Percentiles rank a stretch among this genome's conserved stretches.
Evolutionary conservation across 2,888 invertebrate genomes (phyloP).

Genomic region (Lepas anatifera): DNA sequence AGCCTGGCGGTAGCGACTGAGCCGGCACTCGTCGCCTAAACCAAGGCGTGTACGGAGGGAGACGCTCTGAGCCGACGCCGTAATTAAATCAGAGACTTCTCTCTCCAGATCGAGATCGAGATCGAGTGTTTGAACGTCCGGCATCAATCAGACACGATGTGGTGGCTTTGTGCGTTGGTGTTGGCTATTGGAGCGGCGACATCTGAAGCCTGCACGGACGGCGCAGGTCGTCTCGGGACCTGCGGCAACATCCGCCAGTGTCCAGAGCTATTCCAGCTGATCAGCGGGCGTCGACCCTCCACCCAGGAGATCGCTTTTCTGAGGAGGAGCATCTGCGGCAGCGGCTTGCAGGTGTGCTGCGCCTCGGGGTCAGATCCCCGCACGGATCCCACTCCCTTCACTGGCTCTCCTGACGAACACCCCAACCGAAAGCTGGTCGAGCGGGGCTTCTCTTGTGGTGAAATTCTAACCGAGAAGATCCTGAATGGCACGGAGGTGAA

Average conservation of each 20-base stretch:
- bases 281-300: neutral
- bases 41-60: no score
- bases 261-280: neutral
- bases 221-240: neutral
- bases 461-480: neutral
- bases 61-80: no score
- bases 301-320: neutral
- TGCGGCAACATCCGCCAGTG: neutral
- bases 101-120: no score
- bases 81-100: no score
- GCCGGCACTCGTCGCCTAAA: no score
- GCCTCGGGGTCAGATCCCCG: no score
- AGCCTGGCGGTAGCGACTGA: no score
- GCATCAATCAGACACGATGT: no score
- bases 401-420: neutral
- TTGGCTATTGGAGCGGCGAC: no score
- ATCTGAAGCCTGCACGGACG: neutral
- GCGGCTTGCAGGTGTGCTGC: neutral
- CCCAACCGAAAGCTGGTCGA: neutral
- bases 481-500: conserved; percentile 7
- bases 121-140: no score
- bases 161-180: no score
- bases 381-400: neutral
- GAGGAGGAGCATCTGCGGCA: neutral
- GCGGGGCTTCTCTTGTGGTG: neutral